Evolutionary conservation across 2,797 vertebrate species (phyloP).

Genomic region (Natrix natrix): DNA sequence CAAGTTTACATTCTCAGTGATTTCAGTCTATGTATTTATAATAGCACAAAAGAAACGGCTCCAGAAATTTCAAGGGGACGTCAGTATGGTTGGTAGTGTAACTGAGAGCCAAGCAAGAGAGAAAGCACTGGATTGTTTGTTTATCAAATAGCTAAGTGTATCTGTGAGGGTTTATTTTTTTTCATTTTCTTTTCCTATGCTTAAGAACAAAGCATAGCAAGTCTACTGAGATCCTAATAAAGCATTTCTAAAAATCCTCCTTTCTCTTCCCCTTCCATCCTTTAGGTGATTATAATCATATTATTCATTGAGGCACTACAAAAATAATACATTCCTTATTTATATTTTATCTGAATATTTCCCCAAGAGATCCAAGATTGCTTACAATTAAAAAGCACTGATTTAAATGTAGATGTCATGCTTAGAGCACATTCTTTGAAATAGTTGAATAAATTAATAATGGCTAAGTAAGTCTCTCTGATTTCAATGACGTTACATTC

Average conservation of each 20-base stretch:
- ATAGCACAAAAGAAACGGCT: slow-evolving; percentile 52
- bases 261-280: neutral
- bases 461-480: neutral
- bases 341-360: neutral
- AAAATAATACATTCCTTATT: neutral
- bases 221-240: neutral
- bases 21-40: slow-evolving; percentile 64
- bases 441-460: neutral
- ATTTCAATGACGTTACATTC: neutral
- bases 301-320: neutral
- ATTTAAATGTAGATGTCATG: neutral
- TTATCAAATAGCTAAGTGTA: neutral
- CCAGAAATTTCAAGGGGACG: slow-evolving; percentile 49
- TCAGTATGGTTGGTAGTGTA: neutral
- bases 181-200: neutral
- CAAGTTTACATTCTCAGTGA: slow-evolving; percentile 70
- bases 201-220: neutral
- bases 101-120: neutral
- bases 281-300: neutral
- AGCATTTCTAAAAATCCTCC: neutral
- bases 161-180: neutral
- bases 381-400: neutral
- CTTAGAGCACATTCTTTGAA: neutral
- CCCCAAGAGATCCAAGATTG: neutral
- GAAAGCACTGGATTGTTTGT: neutral